Evolutionary conservation across 2,797 vertebrate genomes (phyloP).

Genomic region (Alcedo atthis): DNA sequence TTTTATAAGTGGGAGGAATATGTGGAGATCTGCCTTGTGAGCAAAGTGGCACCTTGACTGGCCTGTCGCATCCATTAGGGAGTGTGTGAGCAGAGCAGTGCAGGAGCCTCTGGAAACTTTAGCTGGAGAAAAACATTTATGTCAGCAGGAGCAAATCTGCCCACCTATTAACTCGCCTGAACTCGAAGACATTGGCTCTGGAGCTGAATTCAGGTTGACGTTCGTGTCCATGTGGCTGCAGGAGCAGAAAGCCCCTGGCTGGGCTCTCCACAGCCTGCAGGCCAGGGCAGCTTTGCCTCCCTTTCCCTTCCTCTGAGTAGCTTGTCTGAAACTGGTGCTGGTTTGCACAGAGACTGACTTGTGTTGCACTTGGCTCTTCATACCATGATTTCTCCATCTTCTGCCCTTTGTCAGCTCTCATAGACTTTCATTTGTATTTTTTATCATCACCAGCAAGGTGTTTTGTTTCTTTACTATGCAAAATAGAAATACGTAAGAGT

Average conservation of each 20-base stretch:
- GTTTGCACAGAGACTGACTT: not conserved
- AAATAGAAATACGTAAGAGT: not conserved
- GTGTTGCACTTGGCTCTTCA: not conserved
- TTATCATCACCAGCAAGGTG: not conserved
- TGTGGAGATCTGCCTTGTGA: not conserved
- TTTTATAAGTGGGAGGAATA: not conserved
- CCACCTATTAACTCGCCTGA: not conserved
- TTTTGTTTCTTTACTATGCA: not conserved
- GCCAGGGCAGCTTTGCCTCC: not conserved
- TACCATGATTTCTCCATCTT: not conserved
- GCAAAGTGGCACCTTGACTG: not conserved
- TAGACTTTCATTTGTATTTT: not conserved
- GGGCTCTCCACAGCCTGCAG: not conserved
- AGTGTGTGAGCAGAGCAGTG: not conserved
- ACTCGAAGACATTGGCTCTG: accelerated
- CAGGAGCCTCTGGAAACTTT: not conserved
- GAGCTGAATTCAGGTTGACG: not conserved
- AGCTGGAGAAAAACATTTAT: not conserved
- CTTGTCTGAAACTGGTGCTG: not conserved
- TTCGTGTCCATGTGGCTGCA: not conserved
- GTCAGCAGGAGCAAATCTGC: not conserved
- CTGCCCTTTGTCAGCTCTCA: not conserved
- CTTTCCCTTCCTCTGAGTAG: not conserved
- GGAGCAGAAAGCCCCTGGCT: not conserved
- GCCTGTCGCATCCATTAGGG: constrained; percentile 27